Base-by-base conservation (phyloP, 2,888 invertebrate species). In the Zygothrica quintamaculata region DNA sequence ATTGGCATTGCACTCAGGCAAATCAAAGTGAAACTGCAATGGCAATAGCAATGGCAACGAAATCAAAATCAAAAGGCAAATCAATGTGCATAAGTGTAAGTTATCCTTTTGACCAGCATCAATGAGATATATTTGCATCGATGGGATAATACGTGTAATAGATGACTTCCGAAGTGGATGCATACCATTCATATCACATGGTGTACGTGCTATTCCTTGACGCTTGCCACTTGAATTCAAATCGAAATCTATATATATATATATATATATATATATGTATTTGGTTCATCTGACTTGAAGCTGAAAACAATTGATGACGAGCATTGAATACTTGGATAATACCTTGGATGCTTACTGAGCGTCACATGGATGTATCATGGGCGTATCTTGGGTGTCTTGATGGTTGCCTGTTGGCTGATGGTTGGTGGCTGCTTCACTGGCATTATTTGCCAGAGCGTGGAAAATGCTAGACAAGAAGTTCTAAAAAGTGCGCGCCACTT, bases 301-400 rank as follows among this genome's bases (percentile, higher is more conserved):
- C 40, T 65, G 51, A 57, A 62, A 59, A 59, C 69, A 74, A 77
- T 77, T 53, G 59, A 65, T 15, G 43, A 16, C 26, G 15, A 39
- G 29, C 31, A 5, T n/a, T 5, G 46, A 11, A 46, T 37, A 26
- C 31, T 46, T 40, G 29, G 11, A 5, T 36, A 11, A 46, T 37
- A 26, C 31, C 53, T 40, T 36, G 11, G n/a, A 9, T 29, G 29
- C n/a, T 29, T 29, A 29, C 29, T 29, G 29, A 9, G 29, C 29
- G 29, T 29, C 9, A 5, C 7, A 9, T 29, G 29, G 29, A 9
- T 29, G 29, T 29, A 3, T 46, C 40, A 7, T 29, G n/a, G 29
- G 29, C 9, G 29, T 5, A 6, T 8, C 26, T 26, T 26, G 26
- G 26, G 26, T 26, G 26, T 26, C 8, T 8, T 8, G 8, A 6